Evolutionary conservation across 2,113 vertebrate genomes (phyloP), one percentile per base, ranked within the genome.

Genomic region (Chaenogobius annularis): DNA sequence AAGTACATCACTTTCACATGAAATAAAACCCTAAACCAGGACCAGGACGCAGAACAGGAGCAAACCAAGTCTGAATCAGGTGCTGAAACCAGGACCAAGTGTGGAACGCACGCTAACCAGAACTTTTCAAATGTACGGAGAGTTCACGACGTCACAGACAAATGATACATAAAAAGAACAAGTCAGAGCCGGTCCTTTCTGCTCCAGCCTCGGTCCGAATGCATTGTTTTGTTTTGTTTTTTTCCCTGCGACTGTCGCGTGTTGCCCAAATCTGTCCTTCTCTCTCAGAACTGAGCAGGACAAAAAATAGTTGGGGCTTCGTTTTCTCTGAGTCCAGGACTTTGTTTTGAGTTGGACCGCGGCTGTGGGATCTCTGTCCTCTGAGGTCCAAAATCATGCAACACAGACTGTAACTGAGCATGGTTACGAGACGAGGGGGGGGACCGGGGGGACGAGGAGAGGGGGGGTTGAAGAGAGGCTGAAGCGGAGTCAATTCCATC

Each of bases 321-420:
- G 55, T 75, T 69, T 78, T 77, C 11, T 68, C 31, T 65, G 75
- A 79, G 81, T 81, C 73, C 78, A 72, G 80, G 77, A 35, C 63
- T 37, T 2, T 88, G 87, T 88, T n/a, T 86, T 87, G 81, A 59
- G 22, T 87, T 88, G 87, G 87, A 85, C 31, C 73, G 0, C n/a
- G 37, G 77, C 48, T 79, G 85, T 83, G 78, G 73, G 82, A 87
- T 62, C 50, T 31, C 64, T 75, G 78, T 54, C 40, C n/a, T 69
- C 74, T 80, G 55, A 56, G 55, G 20, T 11, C n/a, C 22, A 23
- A 23, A 80, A 69, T 73, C 26, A 22, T 35, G 47, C 37, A n/a
- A 50, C 69, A 75, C 74, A 19, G n/a, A 37, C 31, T 19, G 31
- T 35, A 19, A 35, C 59, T 37, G 31, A 19, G 59, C 59, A 62